Conservation (phyloP, 2,113 vertebrate genomes). For the Meles meles region DNA sequence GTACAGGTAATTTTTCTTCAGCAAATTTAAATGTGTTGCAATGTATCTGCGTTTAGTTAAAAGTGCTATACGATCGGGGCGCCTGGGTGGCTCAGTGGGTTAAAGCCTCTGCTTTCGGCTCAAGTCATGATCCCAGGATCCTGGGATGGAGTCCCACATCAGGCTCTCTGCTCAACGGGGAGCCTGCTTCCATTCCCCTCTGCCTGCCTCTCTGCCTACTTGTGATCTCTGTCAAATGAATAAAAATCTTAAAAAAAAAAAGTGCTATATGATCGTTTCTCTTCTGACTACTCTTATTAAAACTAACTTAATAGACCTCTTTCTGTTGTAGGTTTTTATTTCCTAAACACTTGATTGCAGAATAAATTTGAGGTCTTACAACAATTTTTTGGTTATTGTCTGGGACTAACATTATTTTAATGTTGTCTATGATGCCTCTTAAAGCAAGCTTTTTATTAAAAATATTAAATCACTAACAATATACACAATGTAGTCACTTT, state of each 20-base stretch:
- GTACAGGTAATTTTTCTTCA: constrained; percentile 72
- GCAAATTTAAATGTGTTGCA: constrained; percentile 53
- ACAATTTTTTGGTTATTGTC: neutral
- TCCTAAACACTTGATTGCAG: neutral
- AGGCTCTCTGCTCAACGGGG: no score
- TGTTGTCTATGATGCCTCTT: neutral
- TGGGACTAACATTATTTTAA: neutral
- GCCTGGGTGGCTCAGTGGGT: no score
- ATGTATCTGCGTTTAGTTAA: constrained; percentile 64
- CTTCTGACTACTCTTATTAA: constrained; percentile 21
- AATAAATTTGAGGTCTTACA: neutral
- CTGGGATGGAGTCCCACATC: no score
- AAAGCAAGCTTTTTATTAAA: neutral
- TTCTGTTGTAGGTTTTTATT: neutral
- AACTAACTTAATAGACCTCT: constrained; percentile 53
- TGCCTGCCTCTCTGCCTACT: no score
- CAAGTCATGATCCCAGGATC: no score
- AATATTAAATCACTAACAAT: neutral
- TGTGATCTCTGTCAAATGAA: no score
- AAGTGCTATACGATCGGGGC: constrained; percentile 10
- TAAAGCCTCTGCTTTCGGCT: no score
- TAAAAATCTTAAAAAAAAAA: no score
- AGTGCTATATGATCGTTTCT: constrained; percentile 48
- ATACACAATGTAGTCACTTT: neutral
- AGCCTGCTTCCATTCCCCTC: no score